phyloP scores from a whole-genome alignment of 2,888 invertebrate genomes.

The Aphrophora alni region DNA sequence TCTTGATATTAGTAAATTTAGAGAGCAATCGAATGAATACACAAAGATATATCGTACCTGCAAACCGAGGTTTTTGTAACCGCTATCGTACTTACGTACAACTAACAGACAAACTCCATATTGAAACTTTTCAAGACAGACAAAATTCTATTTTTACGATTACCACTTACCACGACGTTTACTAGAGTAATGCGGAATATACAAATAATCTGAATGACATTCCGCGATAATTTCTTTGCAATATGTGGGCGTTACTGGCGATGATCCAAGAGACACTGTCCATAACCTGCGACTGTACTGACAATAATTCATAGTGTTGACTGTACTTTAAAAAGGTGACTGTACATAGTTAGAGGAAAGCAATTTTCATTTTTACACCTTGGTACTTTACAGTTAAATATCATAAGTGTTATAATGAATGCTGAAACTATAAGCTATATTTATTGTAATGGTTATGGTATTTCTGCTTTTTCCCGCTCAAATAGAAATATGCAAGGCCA shows the following conservation, averaged over 20 bases:
- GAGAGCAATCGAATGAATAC: too few relatives aligned
- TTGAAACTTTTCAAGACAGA: too few relatives aligned
- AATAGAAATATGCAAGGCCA: background rate
- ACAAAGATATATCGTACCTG: too few relatives aligned
- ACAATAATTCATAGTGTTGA: background rate
- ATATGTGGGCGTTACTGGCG: background rate
- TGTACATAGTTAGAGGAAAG: background rate
- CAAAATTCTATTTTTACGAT: too few relatives aligned
- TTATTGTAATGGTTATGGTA: background rate
- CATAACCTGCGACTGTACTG: background rate
- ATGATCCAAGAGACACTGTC: background rate
- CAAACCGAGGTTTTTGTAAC: too few relatives aligned
- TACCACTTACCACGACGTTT: too few relatives aligned
- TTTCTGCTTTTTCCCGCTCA: background rate
- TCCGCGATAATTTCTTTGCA: background rate
- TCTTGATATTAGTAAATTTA: too few relatives aligned
- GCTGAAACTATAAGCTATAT: background rate
- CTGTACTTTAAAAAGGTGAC: background rate
- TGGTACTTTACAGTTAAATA: background rate
- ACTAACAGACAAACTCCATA: too few relatives aligned
- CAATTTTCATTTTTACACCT: background rate
- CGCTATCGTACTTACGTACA: too few relatives aligned
- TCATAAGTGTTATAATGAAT: background rate
- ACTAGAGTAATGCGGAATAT: too few relatives aligned
- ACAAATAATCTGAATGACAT: background rate